Conservation (phyloP, 1,140 invertebrate species). For the Phthorimaea operculella region DNA sequence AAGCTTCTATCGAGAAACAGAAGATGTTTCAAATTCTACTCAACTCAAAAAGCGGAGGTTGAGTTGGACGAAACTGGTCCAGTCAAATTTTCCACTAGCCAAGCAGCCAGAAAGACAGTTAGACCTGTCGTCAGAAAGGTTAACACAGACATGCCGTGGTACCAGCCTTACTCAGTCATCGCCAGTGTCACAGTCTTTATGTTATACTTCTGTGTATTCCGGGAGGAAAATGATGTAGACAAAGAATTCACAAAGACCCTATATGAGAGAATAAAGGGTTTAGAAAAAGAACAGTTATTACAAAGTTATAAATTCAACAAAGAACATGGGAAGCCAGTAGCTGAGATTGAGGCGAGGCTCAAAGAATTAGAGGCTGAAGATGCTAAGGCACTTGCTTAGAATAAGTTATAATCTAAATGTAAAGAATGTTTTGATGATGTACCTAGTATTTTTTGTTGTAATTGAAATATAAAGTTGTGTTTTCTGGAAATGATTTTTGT, state of each 20-base stretch:
- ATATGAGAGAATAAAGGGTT: constrained; percentile 74
- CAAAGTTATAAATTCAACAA: constrained; percentile 71
- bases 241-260: constrained; percentile 70
- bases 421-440: not conserved
- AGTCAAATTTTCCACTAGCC: constrained; percentile 75
- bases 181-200: constrained; percentile 75
- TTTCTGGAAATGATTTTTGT: too few relatives aligned
- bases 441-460: too few relatives aligned
- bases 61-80: constrained; percentile 67
- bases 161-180: constrained; percentile 74
- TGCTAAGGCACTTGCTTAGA: constrained; percentile 20
- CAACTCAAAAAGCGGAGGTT: constrained; percentile 11
- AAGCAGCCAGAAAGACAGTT: constrained; percentile 72
- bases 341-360: constrained; percentile 69
- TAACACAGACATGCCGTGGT: constrained; percentile 67
- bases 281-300: constrained; percentile 75
- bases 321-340: constrained; percentile 69
- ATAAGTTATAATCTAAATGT: constrained; percentile 19
- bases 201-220: constrained; percentile 81
- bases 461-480: too few relatives aligned
- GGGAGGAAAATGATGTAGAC: constrained; percentile 91
- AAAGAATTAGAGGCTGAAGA: constrained; percentile 65
- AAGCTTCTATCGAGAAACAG: constrained; percentile 6
- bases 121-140: constrained; percentile 53
- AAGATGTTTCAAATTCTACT: constrained; percentile 7